Conservation (phyloP, 2,113 vertebrate species). For the Oryzias javanicus region DNA sequence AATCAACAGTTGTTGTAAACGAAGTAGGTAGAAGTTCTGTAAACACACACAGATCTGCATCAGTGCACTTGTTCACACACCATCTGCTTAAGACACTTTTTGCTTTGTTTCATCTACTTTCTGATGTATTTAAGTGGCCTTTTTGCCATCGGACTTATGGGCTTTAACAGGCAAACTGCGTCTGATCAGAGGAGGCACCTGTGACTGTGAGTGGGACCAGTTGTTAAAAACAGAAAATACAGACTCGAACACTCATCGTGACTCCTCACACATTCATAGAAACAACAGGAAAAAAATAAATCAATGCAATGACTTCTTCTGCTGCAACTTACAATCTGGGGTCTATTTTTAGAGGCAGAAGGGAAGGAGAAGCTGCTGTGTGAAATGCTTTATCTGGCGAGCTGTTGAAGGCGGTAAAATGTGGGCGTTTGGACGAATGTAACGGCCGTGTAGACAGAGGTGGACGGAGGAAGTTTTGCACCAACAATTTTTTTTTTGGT, state of each 20-base stretch:
- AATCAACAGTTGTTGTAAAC: conserved; percentile 1
- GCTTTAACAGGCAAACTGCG: conserved; percentile 50
- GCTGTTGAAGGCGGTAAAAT: conserved; percentile 25
- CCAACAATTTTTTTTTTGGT: conserved; percentile 27
- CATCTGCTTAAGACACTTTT: conserved; percentile 4
- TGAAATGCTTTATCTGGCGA: conserved; percentile 52
- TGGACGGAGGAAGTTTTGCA: conserved; percentile 9
- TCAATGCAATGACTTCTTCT: conserved; percentile 45
- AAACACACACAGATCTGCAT: background rate
- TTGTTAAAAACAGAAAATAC: conserved; percentile 42
- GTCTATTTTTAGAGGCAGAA: conserved; percentile 19
- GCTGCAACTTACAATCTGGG: conserved; percentile 25
- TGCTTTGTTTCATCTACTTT: conserved; percentile 13
- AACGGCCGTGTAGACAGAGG: conserved; percentile 22
- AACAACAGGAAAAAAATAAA: conserved; percentile 52
- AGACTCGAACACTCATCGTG: conserved; percentile 19
- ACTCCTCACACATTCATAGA: conserved; percentile 16
- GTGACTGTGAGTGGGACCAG: conserved; percentile 14
- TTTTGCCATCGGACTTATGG: conserved; percentile 30
- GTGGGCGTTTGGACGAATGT: conserved; percentile 41
- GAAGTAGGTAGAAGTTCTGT: background rate
- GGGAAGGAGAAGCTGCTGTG: conserved; percentile 26
- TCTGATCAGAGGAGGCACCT: conserved; percentile 29
- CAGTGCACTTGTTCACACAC: background rate
- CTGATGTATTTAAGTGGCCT: background rate